phyloP scores from a whole-genome alignment of 2,888 invertebrate species.

The Nemurella pictetii region DNA sequence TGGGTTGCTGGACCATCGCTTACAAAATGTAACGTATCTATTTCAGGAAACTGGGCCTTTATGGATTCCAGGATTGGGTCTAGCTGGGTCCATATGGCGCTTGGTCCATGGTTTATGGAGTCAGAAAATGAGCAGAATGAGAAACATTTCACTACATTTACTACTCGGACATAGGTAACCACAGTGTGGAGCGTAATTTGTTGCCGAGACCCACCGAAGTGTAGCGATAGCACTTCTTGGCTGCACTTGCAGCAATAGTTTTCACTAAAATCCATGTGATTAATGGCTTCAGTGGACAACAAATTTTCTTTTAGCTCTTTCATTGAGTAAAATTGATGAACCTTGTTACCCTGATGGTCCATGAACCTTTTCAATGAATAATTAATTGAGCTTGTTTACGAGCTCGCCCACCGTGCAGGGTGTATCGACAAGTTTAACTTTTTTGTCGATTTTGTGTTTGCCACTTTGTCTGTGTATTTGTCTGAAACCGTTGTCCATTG shows the following conservation, averaged over 20 bases:
- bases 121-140: neutral
- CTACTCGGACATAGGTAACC: constrained; percentile 27
- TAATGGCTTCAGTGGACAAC: neutral
- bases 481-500: neutral
- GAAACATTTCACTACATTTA: neutral
- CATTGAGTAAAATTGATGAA: constrained; percentile 13
- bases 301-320: constrained; percentile 6
- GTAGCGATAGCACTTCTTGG: constrained; percentile 45
- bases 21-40: neutral
- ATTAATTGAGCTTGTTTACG: neutral
- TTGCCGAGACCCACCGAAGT: constrained; percentile 44
- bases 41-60: neutral
- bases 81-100: neutral
- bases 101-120: neutral
- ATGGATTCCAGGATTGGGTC: neutral
- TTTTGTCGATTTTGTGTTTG: neutral
- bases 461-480: constrained; percentile 9
- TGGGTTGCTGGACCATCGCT: neutral
- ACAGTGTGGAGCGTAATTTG: constrained; percentile 46
- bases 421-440: neutral
- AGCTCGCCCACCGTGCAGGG: neutral
- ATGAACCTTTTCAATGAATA: neutral
- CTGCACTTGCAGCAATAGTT: constrained; percentile 44
- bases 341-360: neutral
- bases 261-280: constrained; percentile 46